Evolutionary conservation across 2,113 vertebrate species (phyloP).

Genomic region (Anser brachyrhynchus): DNA sequence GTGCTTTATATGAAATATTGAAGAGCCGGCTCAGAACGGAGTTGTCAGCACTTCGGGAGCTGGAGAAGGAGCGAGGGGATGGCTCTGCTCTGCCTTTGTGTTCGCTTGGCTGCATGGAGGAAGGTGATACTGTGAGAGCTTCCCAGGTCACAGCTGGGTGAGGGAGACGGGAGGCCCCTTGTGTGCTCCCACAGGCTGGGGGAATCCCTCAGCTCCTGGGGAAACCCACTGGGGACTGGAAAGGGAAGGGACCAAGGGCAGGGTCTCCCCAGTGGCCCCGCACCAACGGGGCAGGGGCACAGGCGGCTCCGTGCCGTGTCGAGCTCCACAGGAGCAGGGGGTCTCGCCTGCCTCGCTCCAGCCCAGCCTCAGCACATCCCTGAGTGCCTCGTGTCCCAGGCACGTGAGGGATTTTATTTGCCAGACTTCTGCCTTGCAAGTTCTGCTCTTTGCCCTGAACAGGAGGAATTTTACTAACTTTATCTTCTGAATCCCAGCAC

Average conservation of each 20-base stretch:
- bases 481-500: not conserved
- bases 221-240: not conserved
- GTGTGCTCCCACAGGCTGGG: not conserved
- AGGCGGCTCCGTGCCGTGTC: too few relatives aligned
- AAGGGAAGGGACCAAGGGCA: not conserved
- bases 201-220: not conserved
- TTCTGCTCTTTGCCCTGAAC: constrained; percentile 16
- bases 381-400: fast-evolving
- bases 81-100: not conserved
- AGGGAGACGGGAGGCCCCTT: not conserved
- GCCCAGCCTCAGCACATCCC: not conserved
- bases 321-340: too few relatives aligned
- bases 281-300: too few relatives aligned
- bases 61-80: fast-evolving
- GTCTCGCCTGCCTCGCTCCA: not conserved
- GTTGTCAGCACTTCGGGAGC: not conserved
- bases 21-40: not conserved
- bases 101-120: fast-evolving
- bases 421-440: not conserved
- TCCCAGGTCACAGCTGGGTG: not conserved
- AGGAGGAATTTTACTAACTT: constrained; percentile 11
- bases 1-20: not conserved
- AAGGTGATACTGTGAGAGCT: not conserved
- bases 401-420: not conserved
- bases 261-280: not conserved